Percentiles rank a stretch among this genome's conserved stretches.
phyloP scores from a whole-genome alignment of 2,888 invertebrate genomes.

The Incurvaria masculella region DNA sequence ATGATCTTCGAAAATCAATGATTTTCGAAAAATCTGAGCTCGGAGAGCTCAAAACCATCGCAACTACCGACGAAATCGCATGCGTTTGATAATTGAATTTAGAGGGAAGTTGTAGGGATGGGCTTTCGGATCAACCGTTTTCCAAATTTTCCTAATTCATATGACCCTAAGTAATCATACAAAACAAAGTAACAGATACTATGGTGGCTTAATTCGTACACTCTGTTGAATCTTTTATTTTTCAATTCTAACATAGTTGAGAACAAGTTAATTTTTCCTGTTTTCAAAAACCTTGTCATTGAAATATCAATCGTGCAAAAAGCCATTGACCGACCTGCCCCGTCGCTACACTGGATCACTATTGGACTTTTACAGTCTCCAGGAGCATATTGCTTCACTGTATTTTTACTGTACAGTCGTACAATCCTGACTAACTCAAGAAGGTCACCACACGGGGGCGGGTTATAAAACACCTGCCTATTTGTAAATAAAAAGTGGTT shows the following conservation, averaged over 20 bases:
- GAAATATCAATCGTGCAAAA: slow-evolving; percentile 2
- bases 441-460: slow-evolving; percentile 3
- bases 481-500: slow-evolving; percentile 7
- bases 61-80: no score
- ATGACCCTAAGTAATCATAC: background rate
- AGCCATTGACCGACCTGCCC: slow-evolving; percentile 3
- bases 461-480: slow-evolving; percentile 3
- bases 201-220: slow-evolving; percentile 2
- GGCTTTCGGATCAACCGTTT: no score
- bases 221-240: slow-evolving; percentile 1
- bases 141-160: background rate
- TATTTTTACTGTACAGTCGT: slow-evolving; percentile 1
- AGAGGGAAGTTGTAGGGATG: no score
- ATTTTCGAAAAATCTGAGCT: no score
- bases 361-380: slow-evolving; percentile 3
- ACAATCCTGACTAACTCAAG: slow-evolving; percentile 1
- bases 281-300: background rate
- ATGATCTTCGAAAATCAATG: no score
- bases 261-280: slow-evolving; percentile 4
- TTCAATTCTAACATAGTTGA: slow-evolving; percentile 2
- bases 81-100: no score
- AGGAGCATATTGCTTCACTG: slow-evolving; percentile 1
- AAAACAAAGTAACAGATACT: slow-evolving; percentile 2
- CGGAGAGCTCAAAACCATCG: no score
- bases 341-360: slow-evolving; percentile 5